phyloP scores from a whole-genome alignment of 1,140 invertebrate species.

The Pectinophora gossypiella region DNA sequence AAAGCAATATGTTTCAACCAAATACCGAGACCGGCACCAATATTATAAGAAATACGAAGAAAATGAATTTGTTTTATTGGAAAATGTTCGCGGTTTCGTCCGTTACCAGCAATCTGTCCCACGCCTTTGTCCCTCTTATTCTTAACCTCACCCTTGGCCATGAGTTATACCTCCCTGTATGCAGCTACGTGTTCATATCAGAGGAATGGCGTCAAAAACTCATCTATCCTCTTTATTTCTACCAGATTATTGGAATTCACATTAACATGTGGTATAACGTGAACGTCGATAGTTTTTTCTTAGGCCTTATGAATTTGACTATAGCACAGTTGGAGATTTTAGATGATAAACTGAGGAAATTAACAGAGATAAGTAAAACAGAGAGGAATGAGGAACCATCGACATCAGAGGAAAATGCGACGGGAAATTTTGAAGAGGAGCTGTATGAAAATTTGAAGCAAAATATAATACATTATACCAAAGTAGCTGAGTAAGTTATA shows the following conservation, averaged over 20 bases:
- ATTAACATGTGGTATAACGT: constrained; percentile 39
- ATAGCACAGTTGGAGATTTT: constrained; percentile 53
- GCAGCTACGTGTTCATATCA: constrained; percentile 44
- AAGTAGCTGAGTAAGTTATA: constrained; percentile 35
- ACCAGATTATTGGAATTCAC: constrained; percentile 46
- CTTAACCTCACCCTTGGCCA: constrained; percentile 27
- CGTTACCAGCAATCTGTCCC: constrained; percentile 28
- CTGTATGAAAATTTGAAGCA: constrained; percentile 16
- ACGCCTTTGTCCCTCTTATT: constrained; percentile 35
- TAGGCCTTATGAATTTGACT: constrained; percentile 41
- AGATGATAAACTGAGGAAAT: constrained; percentile 30
- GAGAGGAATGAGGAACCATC: not conserved
- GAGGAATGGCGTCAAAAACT: constrained; percentile 24
- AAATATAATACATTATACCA: constrained; percentile 35
- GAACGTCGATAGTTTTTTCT: constrained; percentile 46
- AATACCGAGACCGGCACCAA: constrained; percentile 24
- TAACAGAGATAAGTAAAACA: constrained; percentile 11
- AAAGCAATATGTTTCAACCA: constrained; percentile 44
- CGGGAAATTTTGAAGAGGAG: no score
- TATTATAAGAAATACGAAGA: constrained; percentile 36
- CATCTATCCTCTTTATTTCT: constrained; percentile 44
- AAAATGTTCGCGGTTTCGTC: constrained; percentile 38
- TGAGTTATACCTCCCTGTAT: constrained; percentile 32
- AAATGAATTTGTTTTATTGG: constrained; percentile 41
- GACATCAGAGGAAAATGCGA: no score